Percentiles rank a stretch among this genome's conserved stretches.
Conservation (phyloP, 2,113 vertebrate species). For the Meleagris gallopavo region DNA sequence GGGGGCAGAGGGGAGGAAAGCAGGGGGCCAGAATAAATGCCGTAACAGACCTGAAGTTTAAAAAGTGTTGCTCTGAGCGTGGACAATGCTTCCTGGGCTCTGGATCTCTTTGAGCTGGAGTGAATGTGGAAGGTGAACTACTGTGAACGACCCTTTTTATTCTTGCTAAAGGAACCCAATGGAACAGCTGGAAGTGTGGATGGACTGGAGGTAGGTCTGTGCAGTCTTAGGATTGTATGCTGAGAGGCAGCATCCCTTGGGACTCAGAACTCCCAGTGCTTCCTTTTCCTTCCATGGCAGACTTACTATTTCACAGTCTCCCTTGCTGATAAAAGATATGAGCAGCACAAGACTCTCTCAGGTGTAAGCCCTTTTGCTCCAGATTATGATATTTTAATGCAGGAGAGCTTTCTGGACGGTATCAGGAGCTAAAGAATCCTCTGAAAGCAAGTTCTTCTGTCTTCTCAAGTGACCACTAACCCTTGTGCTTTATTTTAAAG, state of each 20-base stretch:
- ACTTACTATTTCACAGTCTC: neutral
- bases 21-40: constrained; percentile 45
- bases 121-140: neutral
- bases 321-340: rapidly evolving
- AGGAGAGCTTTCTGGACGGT: neutral
- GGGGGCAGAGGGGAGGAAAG: constrained; percentile 33
- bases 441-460: neutral
- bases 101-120: neutral
- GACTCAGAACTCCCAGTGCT: neutral
- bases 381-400: neutral
- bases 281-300: neutral
- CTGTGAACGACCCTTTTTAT: neutral
- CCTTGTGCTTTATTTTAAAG: neutral
- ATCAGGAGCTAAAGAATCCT: neutral
- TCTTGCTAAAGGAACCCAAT: neutral
- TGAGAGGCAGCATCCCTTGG: neutral
- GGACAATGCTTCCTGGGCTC: neutral
- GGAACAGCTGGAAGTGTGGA: constrained; percentile 32
- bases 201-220: constrained; percentile 43
- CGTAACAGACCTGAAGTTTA: neutral
- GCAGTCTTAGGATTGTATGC: neutral
- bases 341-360: neutral
- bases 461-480: neutral
- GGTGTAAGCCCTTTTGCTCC: neutral
- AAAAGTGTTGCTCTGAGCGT: neutral